A percentile compares a stretch with the other conserved stretches of the same genome.
Conservation (phyloP, 2,888 invertebrate genomes). For the Barypeithes pellucidus region DNA sequence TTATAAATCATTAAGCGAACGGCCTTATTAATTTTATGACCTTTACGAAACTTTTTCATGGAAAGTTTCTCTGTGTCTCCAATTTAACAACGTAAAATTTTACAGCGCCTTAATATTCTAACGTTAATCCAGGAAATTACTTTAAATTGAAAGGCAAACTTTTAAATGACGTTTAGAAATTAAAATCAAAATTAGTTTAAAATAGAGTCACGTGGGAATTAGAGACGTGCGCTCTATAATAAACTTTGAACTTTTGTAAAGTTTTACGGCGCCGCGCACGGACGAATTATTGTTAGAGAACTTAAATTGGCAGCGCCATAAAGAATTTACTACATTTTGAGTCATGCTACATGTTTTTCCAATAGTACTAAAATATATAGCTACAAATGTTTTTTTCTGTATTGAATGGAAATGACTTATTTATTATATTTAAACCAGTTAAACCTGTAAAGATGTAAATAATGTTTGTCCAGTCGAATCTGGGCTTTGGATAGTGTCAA, state of each 20-base stretch:
- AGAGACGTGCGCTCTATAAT: constrained; percentile 2
- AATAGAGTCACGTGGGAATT: constrained; percentile 11
- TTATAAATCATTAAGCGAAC: too few species aligned
- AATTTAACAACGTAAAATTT: constrained; percentile 1
- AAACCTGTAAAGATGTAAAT: too few species aligned
- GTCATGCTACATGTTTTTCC: too few species aligned
- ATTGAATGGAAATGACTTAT: too few species aligned
- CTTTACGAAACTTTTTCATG: background rate
- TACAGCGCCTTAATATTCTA: constrained; percentile 7
- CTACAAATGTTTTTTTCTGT: too few species aligned
- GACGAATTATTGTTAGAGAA: background rate
- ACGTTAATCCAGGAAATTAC: background rate
- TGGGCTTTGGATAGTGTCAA: too few species aligned
- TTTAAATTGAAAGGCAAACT: constrained; percentile 17
- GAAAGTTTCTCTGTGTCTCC: background rate
- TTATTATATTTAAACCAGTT: too few species aligned
- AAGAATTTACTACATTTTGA: background rate
- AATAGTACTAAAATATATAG: too few species aligned
- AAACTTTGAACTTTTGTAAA: background rate
- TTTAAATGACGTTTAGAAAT: constrained; percentile 19
- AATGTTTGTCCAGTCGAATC: too few species aligned
- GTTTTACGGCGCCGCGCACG: background rate
- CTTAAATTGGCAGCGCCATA: background rate
- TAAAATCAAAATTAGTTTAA: constrained; percentile 12
- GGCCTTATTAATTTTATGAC: background rate